Percentiles rank a stretch among this genome's conserved stretches.
Conservation (phyloP, 2,113 vertebrate genomes). For the Otus sunia region DNA sequence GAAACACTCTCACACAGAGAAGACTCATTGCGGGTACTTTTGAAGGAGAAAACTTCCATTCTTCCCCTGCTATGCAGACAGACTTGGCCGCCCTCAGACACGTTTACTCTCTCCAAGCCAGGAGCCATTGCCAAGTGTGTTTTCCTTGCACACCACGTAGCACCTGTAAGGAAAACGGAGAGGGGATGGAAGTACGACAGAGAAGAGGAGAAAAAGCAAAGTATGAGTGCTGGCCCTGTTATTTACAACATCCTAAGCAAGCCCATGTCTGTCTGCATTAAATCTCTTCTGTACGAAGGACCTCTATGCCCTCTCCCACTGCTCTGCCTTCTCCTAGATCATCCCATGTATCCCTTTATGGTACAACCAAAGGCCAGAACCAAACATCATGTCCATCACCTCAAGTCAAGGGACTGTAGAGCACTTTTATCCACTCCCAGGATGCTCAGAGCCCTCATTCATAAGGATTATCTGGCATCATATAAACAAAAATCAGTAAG, state of each 20-base stretch:
- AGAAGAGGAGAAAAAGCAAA: background rate
- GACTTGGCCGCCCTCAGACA: background rate
- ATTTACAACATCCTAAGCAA: background rate
- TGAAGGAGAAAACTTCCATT: constrained; percentile 1
- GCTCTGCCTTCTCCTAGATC: background rate
- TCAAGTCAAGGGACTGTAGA: background rate
- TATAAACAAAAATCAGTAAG: background rate
- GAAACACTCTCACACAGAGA: background rate
- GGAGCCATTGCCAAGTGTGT: background rate
- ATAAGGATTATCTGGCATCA: background rate
- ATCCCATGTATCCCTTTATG: background rate
- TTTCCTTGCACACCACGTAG: background rate
- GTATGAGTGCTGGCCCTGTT: background rate
- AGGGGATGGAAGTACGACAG: background rate
- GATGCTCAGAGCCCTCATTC: background rate
- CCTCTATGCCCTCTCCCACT: background rate
- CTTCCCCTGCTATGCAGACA: background rate
- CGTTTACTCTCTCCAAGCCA: background rate
- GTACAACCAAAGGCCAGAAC: background rate
- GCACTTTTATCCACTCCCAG: background rate
- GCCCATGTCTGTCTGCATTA: background rate
- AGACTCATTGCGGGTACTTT: background rate
- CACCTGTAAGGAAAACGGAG: background rate
- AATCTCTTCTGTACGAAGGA: background rate
- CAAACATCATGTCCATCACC: fast-evolving